Evolutionary conservation across 64 coral and sea anemone genomes (phyloP).

Genomic region (Porites lutea): DNA sequence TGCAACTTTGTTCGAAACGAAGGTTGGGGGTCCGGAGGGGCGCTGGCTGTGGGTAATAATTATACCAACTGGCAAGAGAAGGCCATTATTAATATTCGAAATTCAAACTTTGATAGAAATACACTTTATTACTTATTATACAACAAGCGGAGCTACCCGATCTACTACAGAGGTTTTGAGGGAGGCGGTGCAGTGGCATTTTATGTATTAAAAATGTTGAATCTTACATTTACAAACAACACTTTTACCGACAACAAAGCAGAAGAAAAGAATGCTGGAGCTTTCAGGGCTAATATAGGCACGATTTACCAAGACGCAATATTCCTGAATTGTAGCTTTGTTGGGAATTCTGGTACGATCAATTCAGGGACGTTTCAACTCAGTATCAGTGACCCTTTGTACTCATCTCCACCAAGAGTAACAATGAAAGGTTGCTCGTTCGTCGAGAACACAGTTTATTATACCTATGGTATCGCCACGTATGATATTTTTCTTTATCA

Average conservation of each 20-base stretch:
- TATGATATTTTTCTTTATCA: not conserved
- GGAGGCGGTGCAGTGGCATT: conserved; percentile 3
- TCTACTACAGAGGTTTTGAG: too few relatives aligned
- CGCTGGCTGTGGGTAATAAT: not conserved
- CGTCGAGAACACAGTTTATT: not conserved
- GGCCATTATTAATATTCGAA: not conserved
- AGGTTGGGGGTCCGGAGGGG: not conserved
- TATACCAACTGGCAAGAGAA: not conserved
- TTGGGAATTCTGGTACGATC: not conserved
- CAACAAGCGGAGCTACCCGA: not conserved
- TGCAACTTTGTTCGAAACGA: not conserved
- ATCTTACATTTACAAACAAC: not conserved
- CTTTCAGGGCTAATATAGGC: not conserved
- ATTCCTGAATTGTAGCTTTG: not conserved
- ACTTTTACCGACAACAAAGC: conserved; percentile 3
- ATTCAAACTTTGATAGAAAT: not conserved
- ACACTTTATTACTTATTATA: not conserved
- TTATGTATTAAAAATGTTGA: not conserved
- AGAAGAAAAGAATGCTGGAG: not conserved
- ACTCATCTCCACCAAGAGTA: not conserved
- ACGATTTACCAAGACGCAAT: not conserved
- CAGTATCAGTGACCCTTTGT: not conserved
- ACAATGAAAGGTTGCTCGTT: not conserved
- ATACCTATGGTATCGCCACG: not conserved
- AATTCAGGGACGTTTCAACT: conserved; percentile 1